Evolutionary conservation across 2,113 vertebrate genomes (phyloP).

Genomic region (Perca flavescens): DNA sequence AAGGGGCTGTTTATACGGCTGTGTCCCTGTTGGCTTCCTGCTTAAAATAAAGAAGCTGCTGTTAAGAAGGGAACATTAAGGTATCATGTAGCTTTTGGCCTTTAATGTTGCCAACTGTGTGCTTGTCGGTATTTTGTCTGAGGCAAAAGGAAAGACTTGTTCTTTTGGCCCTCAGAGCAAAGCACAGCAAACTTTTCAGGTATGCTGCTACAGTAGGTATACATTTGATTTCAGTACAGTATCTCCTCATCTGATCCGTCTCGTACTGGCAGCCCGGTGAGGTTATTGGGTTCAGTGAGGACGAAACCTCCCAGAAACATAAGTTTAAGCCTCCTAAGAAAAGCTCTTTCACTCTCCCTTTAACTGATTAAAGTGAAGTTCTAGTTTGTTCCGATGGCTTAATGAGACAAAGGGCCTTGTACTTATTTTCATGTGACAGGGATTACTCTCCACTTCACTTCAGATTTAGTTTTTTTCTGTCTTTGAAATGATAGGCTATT

Average conservation of each 20-base stretch:
- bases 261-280: background rate
- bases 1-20: background rate
- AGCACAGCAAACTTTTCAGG: background rate
- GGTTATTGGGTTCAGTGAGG: slow-evolving; percentile 33
- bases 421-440: slow-evolving; percentile 35
- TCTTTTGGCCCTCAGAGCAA: slow-evolving; percentile 20
- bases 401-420: slow-evolving; percentile 36
- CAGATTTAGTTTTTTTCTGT: background rate
- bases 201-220: background rate
- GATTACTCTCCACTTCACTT: slow-evolving; percentile 22
- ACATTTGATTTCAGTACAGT: background rate
- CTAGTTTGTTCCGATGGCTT: slow-evolving; percentile 26
- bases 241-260: background rate
- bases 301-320: slow-evolving; percentile 22
- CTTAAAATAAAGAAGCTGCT: background rate
- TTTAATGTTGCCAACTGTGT: background rate
- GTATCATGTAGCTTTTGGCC: slow-evolving; percentile 34
- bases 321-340: slow-evolving; percentile 36
- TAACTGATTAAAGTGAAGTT: slow-evolving; percentile 43
- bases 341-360: slow-evolving; percentile 13
- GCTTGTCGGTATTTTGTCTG: slow-evolving; percentile 22
- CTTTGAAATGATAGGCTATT: too few relatives aligned
- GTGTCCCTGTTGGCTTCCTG: background rate
- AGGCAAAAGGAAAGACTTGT: slow-evolving; percentile 40
- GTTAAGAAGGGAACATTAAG: slow-evolving; percentile 21